These are phyloP conservation scores for Platalea minor DNA, from an alignment of 2,797 vertebrate genomes.

Conservation along the genomic window DNA sequence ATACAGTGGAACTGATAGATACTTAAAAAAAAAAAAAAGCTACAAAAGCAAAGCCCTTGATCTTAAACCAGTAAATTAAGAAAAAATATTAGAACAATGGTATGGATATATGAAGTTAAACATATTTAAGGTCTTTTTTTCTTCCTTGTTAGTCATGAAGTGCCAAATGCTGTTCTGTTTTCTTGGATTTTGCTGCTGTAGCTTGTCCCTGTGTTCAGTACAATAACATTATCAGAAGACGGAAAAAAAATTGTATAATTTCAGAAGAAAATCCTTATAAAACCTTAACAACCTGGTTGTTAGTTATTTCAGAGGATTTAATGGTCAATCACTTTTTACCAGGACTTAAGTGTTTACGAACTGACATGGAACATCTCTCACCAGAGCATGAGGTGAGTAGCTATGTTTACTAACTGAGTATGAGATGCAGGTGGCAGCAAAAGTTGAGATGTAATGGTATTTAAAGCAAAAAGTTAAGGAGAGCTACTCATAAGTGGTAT, in stretches of 20 bases:
- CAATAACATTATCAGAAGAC: background rate
- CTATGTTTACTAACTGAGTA: background rate
- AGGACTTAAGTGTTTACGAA: slow-evolving; percentile 92
- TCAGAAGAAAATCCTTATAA: background rate
- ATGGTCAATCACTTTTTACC: slow-evolving; percentile 99
- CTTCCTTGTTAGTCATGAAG: background rate
- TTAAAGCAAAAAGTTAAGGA: background rate
- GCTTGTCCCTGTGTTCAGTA: background rate
- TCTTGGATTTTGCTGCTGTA: background rate
- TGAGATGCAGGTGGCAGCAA: background rate
- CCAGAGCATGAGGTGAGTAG: slow-evolving; percentile 93
- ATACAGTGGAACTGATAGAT: background rate
- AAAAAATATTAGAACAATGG: background rate
- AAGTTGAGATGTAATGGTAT: background rate
- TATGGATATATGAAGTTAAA: background rate
- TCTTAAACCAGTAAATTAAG: background rate
- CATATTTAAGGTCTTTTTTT: background rate
- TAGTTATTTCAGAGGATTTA: slow-evolving; percentile 98
- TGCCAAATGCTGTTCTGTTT: background rate
- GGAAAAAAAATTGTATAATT: background rate
- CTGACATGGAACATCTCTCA: slow-evolving; percentile 97
- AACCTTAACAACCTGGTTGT: slow-evolving; percentile 71
- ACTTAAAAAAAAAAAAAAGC: background rate
- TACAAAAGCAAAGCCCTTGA: background rate
- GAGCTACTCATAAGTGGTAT: background rate